Conservation (phyloP, 2,888 invertebrate species). For the Apamea crenata region DNA sequence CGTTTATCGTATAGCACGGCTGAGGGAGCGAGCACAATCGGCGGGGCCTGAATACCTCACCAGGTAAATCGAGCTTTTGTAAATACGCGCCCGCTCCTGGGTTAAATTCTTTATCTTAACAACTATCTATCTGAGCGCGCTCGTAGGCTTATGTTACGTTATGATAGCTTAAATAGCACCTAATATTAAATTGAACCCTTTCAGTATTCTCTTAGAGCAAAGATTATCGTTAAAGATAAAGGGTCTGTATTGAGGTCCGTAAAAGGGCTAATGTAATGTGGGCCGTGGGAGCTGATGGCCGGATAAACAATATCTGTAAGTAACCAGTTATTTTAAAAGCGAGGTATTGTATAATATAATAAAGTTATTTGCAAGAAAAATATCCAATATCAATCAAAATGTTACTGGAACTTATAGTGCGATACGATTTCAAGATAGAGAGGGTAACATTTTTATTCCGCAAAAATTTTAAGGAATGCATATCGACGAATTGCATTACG, state of each 20-base stretch:
- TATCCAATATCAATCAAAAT: slow-evolving; percentile 38
- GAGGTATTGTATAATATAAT: slow-evolving; percentile 24
- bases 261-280: slow-evolving; percentile 60
- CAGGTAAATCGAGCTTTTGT: slow-evolving; percentile 77
- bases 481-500: background rate
- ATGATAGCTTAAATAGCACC: slow-evolving; percentile 57
- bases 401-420: slow-evolving; percentile 17
- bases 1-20: slow-evolving; percentile 81
- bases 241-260: slow-evolving; percentile 48
- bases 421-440: slow-evolving; percentile 29
- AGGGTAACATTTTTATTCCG: slow-evolving; percentile 9
- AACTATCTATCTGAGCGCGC: slow-evolving; percentile 63
- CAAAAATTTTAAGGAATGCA: slow-evolving; percentile 7
- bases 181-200: slow-evolving; percentile 68
- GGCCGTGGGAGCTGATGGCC: slow-evolving; percentile 42
- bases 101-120: slow-evolving; percentile 74
- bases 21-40: slow-evolving; percentile 81
- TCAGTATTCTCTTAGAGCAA: slow-evolving; percentile 55
- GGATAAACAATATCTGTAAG: slow-evolving; percentile 55
- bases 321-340: slow-evolving; percentile 38
- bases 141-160: slow-evolving; percentile 43
- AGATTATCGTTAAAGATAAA: slow-evolving; percentile 65
- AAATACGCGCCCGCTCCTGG: slow-evolving; percentile 69
- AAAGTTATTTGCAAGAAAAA: slow-evolving; percentile 16
- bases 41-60: slow-evolving; percentile 74